phyloP scores from a whole-genome alignment of 2,113 vertebrate genomes.

The Pagrus major region DNA sequence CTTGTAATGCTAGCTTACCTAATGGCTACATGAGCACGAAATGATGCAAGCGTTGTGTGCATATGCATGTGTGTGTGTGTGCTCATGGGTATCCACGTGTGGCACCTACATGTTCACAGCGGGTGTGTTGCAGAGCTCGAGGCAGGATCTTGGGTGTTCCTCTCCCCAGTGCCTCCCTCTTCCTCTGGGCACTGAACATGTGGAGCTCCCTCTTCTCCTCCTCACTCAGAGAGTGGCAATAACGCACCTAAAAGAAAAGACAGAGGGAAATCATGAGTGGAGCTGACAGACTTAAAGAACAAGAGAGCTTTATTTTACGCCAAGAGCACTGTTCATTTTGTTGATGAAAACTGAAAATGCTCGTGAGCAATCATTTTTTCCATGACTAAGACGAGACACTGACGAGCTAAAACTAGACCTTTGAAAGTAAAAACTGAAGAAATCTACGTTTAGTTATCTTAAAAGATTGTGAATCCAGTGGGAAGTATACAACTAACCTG shows the following conservation, averaged over 20 bases:
- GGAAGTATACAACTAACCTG: too few species aligned
- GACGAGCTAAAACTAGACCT: too few species aligned
- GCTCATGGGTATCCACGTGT: constrained; percentile 1
- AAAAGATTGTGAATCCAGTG: too few species aligned
- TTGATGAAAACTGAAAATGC: too few species aligned
- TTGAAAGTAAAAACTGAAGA: too few species aligned
- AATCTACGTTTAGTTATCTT: too few species aligned
- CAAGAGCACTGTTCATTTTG: too few species aligned
- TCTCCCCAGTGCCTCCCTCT: constrained; percentile 94
- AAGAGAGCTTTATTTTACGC: too few species aligned
- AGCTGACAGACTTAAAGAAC: too few species aligned
- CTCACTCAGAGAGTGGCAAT: constrained; percentile 94
- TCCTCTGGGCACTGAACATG: constrained; percentile 95
- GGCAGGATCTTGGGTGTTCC: constrained; percentile 93
- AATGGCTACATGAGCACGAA: constrained; percentile 21
- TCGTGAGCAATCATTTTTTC: too few species aligned
- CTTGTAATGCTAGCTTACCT: constrained; percentile 24
- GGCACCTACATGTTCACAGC: constrained; percentile 90
- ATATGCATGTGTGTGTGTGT: not conserved
- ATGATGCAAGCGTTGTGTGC: constrained; percentile 20
- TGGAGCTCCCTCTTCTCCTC: constrained; percentile 95
- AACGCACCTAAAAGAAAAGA: constrained; percentile 91
- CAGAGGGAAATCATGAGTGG: constrained; percentile 55
- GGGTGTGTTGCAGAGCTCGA: constrained; percentile 88
- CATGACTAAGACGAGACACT: too few species aligned